Evolutionary conservation across 2,888 invertebrate species (phyloP).

Genomic region (Ectemnius continuus): DNA sequence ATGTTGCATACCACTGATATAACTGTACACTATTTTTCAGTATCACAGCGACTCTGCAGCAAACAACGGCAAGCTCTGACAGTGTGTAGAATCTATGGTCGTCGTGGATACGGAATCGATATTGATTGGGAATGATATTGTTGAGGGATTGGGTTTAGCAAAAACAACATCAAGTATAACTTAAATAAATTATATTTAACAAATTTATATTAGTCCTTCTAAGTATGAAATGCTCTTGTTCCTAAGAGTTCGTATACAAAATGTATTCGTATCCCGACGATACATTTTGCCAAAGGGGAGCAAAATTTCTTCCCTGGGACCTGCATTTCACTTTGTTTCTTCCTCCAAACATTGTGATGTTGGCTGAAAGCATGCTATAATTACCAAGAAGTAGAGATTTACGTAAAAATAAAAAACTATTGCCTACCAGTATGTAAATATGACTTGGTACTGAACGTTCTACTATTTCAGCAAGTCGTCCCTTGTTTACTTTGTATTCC

Average conservation of each 20-base stretch:
- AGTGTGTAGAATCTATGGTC: background rate
- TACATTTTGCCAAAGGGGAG: conserved; percentile 36
- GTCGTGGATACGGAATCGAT: conserved; percentile 1
- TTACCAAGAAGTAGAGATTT: conserved; percentile 9
- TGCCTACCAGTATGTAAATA: conserved; percentile 83
- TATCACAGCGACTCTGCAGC: background rate
- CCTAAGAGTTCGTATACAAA: conserved; percentile 33
- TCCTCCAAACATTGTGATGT: conserved; percentile 68
- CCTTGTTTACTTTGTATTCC: conserved; percentile 77
- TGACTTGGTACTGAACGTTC: conserved; percentile 83
- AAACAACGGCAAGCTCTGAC: background rate
- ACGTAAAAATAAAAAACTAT: background rate
- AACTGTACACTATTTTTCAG: background rate
- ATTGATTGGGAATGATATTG: conserved; percentile 7
- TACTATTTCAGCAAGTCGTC: conserved; percentile 80
- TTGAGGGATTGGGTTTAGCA: conserved; percentile 24
- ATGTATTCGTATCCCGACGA: conserved; percentile 34
- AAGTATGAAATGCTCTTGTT: conserved; percentile 53
- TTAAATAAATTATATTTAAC: conserved; percentile 55
- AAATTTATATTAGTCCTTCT: conserved; percentile 45
- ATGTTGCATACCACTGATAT: too few relatives aligned
- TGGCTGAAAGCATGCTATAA: conserved; percentile 65
- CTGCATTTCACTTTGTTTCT: conserved; percentile 41
- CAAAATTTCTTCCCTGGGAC: conserved; percentile 13
- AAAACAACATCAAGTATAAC: conserved; percentile 19